Base-by-base conservation (phyloP, 2,113 vertebrate genomes). In the Cyprinodon tularosa region DNA sequence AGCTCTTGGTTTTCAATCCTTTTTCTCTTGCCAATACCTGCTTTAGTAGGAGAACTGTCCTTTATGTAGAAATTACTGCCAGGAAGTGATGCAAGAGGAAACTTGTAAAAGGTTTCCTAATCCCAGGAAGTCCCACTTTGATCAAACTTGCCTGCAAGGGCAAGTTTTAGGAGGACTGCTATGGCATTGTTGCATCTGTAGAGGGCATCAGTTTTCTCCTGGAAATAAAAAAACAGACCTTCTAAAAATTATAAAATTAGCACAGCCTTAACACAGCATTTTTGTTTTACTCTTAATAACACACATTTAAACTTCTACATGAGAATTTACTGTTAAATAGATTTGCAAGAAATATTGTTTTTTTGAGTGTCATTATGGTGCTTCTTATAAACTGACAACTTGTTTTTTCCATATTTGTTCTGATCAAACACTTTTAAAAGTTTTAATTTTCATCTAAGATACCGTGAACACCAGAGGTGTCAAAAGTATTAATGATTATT, bases 41-140 rank as follows among this genome's bases (percentile, higher is more conserved):
- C 86, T 82, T 89, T 88, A 93, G 93, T 90, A 91, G 92, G 91
- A 90, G 88, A 93, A 81, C 86, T 89, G 89, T 72, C 80, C 86
- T 53, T 83, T 81, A 91, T 90, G 87, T 88, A 80, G 66, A 62
- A 72, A 9, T 4, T 3, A 29, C 76, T 83, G 44, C 67, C 42
- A 62, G 22, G 67, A 72, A 40, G 9, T 20, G 17, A 13, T 45
- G 85, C 62, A 83, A 1, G 0, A 38, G 69, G 91, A 90, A 15
- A 87, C 66, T 80, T 91, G 91, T 90, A 89, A 0, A 5, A 22
- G 2, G 4, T 64, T 68, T 66, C 39, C 62, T 42, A 65, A 65
- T 65, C 38, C 17, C 39, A 39, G 62, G 8, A 17, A 2, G 15
- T 11, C 11, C 10, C 22, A 60, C 29, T 22, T 36, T 11, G 42